These are phyloP conservation scores for Callinectes sapidus DNA, from an alignment of 2,888 invertebrate species.

Conservation along the genomic window DNA sequence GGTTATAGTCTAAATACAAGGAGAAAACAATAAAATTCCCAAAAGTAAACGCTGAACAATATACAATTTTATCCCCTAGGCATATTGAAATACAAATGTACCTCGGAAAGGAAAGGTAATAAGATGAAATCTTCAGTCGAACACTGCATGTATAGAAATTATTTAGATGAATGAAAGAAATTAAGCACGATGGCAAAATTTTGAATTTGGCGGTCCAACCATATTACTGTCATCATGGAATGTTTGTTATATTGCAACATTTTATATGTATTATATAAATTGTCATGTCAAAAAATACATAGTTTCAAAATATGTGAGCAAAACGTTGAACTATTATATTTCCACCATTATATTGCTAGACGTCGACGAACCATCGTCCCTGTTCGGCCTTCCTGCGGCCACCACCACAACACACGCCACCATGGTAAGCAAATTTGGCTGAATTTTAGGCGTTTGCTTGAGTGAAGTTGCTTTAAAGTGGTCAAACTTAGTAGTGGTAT, in stretches of 20 bases:
- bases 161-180: too few relatives aligned
- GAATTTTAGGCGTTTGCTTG: neutral
- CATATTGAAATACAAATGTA: too few relatives aligned
- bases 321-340: neutral
- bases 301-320: neutral
- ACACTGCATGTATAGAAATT: too few relatives aligned
- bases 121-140: too few relatives aligned
- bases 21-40: too few relatives aligned
- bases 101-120: too few relatives aligned
- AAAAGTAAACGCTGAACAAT: too few relatives aligned
- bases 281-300: neutral
- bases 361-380: neutral
- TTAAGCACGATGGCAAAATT: too few relatives aligned
- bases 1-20: too few relatives aligned
- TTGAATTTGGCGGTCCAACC: too few relatives aligned
- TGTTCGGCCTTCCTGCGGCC: conserved; percentile 5
- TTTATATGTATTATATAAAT: neutral
- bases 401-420: conserved; percentile 21
- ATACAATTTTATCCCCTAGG: too few relatives aligned
- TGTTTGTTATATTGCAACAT: neutral
- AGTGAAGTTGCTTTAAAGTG: neutral
- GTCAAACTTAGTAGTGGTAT: neutral
- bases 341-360: neutral
- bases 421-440: neutral
- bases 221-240: neutral